phyloP scores from a whole-genome alignment of 2,113 vertebrate genomes.

The Microtus ochrogaster region DNA sequence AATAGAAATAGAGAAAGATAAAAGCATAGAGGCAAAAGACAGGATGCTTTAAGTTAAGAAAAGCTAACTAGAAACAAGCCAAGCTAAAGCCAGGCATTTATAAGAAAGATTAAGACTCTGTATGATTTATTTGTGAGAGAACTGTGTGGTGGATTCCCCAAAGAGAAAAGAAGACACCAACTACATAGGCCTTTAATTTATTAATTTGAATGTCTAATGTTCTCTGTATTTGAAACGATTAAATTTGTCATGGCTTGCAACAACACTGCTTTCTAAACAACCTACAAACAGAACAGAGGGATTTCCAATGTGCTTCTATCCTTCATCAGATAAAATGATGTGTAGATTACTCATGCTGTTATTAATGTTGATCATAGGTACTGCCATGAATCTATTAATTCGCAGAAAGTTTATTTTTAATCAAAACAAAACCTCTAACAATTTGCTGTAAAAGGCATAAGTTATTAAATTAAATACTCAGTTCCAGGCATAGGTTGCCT shows the following conservation, averaged over 20 bases:
- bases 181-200: background rate
- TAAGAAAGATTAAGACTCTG: background rate
- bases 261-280: background rate
- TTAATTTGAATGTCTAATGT: background rate
- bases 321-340: too few relatives aligned
- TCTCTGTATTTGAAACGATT: background rate
- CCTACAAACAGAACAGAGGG: background rate
- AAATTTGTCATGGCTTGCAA: background rate
- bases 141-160: too few relatives aligned
- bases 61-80: background rate
- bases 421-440: background rate
- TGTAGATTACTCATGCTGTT: background rate
- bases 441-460: background rate
- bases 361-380: background rate
- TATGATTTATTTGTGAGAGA: background rate
- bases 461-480: background rate
- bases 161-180: background rate
- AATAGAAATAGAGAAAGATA: background rate
- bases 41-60: background rate
- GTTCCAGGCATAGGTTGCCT: background rate
- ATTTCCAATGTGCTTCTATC: background rate
- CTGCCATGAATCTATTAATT: accelerated
- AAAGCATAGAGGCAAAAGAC: background rate
- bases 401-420: background rate
- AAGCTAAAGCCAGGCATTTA: background rate